Evolutionary conservation across 2,113 vertebrate species (phyloP), one percentile per base, ranked within the genome.

Genomic region (Acrocephalus arundinaceus): DNA sequence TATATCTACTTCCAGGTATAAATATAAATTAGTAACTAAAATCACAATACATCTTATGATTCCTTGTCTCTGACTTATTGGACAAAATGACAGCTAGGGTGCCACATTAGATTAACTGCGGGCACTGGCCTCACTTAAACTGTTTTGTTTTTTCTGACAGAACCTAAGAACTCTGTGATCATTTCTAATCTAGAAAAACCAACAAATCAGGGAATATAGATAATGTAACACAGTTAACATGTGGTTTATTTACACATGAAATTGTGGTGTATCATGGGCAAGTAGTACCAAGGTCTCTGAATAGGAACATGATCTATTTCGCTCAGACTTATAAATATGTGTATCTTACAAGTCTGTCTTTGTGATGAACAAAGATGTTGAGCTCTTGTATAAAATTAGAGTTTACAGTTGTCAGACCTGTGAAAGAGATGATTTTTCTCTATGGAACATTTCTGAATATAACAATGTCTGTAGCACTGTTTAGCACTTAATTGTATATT

Each of bases 401-500:
- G 57, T 92, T 86, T 79, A 62, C 46, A 27, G 35, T 37, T 55
- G 76, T 94, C 62, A 90, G 51, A 78, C 16, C 65, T 55, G 65
- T 92, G 41, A 90, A 82, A 81, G 68, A 85, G 23, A 66, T 84
- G 23, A 11, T 68, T 96, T 91, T 81, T 77, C 80, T 54, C 37
- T n/a, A 1, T 45, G 41, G 57, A 94, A 23, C 41, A 39, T 15
- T 73, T 92, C 46, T 79, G 71, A 87, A 39, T 71, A 45, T 66
- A 94, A 72, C 45, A 51, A 87, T 71, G 54, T 74, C 20, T 73
- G 35, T 49, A 66, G 55, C 41, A 54, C 49, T 94, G 33, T 68
- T 90, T 76, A 77, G 89, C 82, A 39, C 74, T 96, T 92, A 88
- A 63, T 95, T 89, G 82, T 55, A 48, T 54, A 76, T 87, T 93